phyloP scores from a whole-genome alignment of 2,888 invertebrate species.

The Pollenia angustigena region DNA sequence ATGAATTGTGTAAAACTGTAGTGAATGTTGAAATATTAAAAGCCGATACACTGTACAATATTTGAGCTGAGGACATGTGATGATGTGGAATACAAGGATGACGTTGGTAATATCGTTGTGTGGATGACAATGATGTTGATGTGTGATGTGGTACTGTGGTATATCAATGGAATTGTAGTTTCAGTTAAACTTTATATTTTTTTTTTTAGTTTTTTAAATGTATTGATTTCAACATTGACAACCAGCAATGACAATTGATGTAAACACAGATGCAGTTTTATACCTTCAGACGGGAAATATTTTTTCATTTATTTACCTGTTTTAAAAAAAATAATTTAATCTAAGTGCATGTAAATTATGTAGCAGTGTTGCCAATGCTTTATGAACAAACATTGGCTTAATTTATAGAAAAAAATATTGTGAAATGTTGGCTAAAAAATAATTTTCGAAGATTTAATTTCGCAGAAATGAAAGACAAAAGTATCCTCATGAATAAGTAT shows the following conservation, averaged over 20 bases:
- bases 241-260: conserved; percentile 58
- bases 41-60: conserved; percentile 31
- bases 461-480: too few relatives aligned
- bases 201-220: conserved; percentile 22
- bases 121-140: not conserved
- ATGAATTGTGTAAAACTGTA: conserved; percentile 44
- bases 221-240: conserved; percentile 60
- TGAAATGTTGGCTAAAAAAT: too few relatives aligned
- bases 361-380: too few relatives aligned
- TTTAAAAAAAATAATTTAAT: not conserved
- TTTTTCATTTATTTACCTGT: conserved; percentile 15
- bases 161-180: conserved; percentile 58
- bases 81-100: conserved; percentile 19
- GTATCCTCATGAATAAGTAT: too few relatives aligned
- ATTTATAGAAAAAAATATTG: too few relatives aligned
- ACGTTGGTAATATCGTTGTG: not conserved
- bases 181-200: conserved; percentile 26
- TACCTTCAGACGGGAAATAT: not conserved
- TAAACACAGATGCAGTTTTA: conserved; percentile 31
- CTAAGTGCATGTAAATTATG: too few relatives aligned
- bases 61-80: conserved; percentile 25
- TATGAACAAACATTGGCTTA: too few relatives aligned
- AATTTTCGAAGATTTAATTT: too few relatives aligned
- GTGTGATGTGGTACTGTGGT: conserved; percentile 3
- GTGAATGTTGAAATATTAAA: conserved; percentile 46